Base-by-base conservation (phyloP, 2,113 vertebrate genomes). In the Pachypanchax playfairii region DNA sequence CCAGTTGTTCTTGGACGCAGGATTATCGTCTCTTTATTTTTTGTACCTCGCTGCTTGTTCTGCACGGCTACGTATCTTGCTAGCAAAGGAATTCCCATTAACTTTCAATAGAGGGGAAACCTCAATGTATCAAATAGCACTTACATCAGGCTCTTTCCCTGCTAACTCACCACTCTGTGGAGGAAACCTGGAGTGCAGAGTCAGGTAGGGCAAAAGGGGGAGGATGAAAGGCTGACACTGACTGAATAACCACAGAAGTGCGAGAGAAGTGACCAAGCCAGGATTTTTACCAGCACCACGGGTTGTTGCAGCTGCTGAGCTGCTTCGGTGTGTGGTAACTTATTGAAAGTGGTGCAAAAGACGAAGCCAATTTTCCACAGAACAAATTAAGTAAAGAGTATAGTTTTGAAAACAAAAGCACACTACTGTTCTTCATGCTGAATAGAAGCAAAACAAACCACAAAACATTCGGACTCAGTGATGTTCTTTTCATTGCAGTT, bases 101-200 rank as follows among this genome's bases (percentile, higher is more conserved):
- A 62, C 76, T 79, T 77, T 70, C 63, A 74, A 65, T 71, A 41
- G 75, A n/a, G 79, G 74, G 83, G 57, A 85, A 88, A 87, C 82
- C 87, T 86, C 87, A 85, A 36, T 67, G 83, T 86, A 90, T 90
- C 85, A 85, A 91, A 89, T 89, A 85, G 78, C 75, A 80, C 88
- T 87, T 89, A 85, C 86, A 75, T 76, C 82, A 84, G 83, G 77
- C 70, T 59, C 65, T 64, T 75, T 79, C 55, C 58, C 65, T 86
- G 84, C 86, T 81, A 84, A 82, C 82, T 85, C 85, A 72, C 75
- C 80, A 67, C 73, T 86, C 65, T 76, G 49, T 33, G 46, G 65
- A 83, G 85, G 81, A 87, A 89, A 84, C 75, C 75, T 44, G 26
- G 79, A 84, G 63, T 78, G 83, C 78, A 29, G 75, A 77, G 85